phyloP scores from a whole-genome alignment of 1,140 invertebrate genomes.

The Procambarus virginalis region DNA sequence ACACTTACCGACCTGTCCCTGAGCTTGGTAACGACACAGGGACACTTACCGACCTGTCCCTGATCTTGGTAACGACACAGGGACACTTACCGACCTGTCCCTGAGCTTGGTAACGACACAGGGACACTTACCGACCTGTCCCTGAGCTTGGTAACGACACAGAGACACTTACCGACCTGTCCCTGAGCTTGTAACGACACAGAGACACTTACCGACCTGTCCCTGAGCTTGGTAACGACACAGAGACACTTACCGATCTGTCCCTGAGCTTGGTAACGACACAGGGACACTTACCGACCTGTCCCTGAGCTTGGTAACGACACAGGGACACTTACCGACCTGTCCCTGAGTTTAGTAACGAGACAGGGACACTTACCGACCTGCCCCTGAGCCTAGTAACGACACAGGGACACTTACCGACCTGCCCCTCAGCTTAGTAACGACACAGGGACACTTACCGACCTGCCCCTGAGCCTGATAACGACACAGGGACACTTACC shows the following conservation, averaged over 20 bases:
- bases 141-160: conserved; percentile 48
- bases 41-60: conserved; percentile 39
- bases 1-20: too few species aligned
- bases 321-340: too few species aligned
- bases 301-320: too few species aligned
- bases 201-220: conserved; percentile 49
- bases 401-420: conserved; percentile 10
- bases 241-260: conserved; percentile 51
- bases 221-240: conserved; percentile 47
- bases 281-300: neutral
- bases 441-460: neutral
- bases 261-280: conserved; percentile 48
- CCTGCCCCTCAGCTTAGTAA: conserved; percentile 45
- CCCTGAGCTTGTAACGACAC: conserved; percentile 51
- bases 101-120: conserved; percentile 31
- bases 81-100: conserved; percentile 35
- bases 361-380: conserved; percentile 8
- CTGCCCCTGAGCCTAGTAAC: conserved; percentile 47
- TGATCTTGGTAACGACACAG: conserved; percentile 17
- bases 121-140: conserved; percentile 31
- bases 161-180: conserved; percentile 49
- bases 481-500: too few species aligned
- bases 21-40: too few species aligned
- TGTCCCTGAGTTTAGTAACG: too few species aligned
- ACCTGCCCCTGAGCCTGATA: too few species aligned